Percentiles rank a stretch among this genome's conserved stretches.
Conservation (phyloP, 2,888 invertebrate genomes). For the Amphipoea lucens region DNA sequence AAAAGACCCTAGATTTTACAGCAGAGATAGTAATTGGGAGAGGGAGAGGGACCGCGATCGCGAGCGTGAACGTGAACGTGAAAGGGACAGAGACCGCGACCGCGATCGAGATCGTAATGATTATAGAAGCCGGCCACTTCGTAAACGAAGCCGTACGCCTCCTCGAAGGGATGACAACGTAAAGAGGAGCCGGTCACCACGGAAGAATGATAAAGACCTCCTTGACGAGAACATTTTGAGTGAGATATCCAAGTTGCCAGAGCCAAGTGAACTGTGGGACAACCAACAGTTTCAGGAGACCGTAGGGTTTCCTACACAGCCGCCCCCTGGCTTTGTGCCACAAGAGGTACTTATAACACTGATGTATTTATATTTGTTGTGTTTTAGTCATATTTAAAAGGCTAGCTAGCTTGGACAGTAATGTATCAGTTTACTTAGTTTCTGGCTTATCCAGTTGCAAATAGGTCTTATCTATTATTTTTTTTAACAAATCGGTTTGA, state of each 20-base stretch:
- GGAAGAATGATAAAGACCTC: constrained; percentile 82
- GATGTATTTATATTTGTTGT: background rate
- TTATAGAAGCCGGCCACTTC: constrained; percentile 65
- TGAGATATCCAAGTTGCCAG: constrained; percentile 85
- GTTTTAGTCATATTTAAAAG: background rate
- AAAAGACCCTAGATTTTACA: constrained; percentile 70
- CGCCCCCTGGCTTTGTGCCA: constrained; percentile 69
- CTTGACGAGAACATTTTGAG: constrained; percentile 85
- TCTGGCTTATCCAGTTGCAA: background rate
- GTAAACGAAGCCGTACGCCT: constrained; percentile 80
- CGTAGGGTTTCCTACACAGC: constrained; percentile 66
- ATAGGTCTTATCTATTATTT: background rate
- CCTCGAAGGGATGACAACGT: constrained; percentile 68
- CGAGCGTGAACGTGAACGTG: constrained; percentile 67
- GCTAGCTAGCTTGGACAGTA: too few species aligned
- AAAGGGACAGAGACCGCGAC: constrained; percentile 61
- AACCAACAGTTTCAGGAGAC: constrained; percentile 79
- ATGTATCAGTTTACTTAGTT: background rate
- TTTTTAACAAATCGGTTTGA: too few species aligned
- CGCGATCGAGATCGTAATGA: constrained; percentile 68
- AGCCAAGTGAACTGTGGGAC: constrained; percentile 87
- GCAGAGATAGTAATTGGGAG: constrained; percentile 73
- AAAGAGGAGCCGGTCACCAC: constrained; percentile 79
- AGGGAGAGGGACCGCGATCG: constrained; percentile 74
- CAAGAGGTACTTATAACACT: constrained; percentile 73